Base-by-base conservation (phyloP, 2,888 invertebrate species). In the Lacanobia oleracea region DNA sequence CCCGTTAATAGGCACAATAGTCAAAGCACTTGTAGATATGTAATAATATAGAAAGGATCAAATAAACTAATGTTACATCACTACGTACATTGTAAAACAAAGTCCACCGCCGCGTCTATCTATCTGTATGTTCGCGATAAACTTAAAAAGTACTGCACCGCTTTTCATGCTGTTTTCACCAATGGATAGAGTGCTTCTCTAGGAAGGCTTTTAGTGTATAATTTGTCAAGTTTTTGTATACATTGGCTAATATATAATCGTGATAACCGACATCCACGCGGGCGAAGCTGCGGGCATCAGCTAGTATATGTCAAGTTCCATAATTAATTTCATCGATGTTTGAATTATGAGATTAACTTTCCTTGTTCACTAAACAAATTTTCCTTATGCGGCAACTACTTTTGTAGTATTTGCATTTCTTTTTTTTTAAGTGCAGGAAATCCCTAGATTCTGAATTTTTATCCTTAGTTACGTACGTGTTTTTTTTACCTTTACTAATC, bases 1-100 rank as follows among this genome's bases (percentile, higher is more conserved):
- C 21, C 21, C 40, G 66, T 40, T 69, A 63, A 75, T 62, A 53
- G 57, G 18, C 16, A 62, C 53, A 67, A 68, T 78, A 53, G 43
- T 54, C 50, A 43, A n/a, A 57, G 23, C 54, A 54, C 62, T 69
- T 14, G 21, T 56, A 54, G 68, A 68, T 78, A n/a, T n/a, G n/a
- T n/a, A 76, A 54, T 7, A 63, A 51, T 62, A 21, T 60, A 14
- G 63, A 64, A 68, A 53, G 8, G 57, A 27, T 37, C 40, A 62
- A 61, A 51, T 33, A 33, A 33, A 33, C 4, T 33, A 33, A 27
- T 62, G 21, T 78, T 12, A 23, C 45, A 23, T 57, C n/a, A n/a
- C n/a, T n/a, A n/a, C n/a, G n/a, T n/a, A n/a, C n/a, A n/a, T n/a
- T n/a, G n/a, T n/a, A n/a, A n/a, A n/a, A n/a, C n/a, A n/a, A n/a